Base-by-base conservation (phyloP, 2,888 invertebrate species). In the Junonia oenone region DNA sequence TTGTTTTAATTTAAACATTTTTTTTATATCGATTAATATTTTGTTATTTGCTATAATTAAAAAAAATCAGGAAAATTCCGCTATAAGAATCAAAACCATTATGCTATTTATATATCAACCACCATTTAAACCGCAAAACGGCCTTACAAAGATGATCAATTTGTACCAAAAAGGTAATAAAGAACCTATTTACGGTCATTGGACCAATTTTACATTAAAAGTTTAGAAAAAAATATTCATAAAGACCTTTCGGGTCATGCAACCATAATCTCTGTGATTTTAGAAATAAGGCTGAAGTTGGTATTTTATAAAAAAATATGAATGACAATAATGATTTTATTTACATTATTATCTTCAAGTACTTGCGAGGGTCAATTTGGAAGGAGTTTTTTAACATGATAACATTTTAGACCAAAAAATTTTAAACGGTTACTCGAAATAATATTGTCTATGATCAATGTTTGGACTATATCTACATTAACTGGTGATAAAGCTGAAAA, bases 131-230 rank as follows among this genome's bases (percentile, higher is more conserved):
- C n/a, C n/a, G n/a, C n/a, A 22, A 22, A 22, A 22, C 2, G 22
- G 22, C 22, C 22, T 22, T 22, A 22, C 22, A 22, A 22, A 22
- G 2, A 22, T 22, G 22, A 5, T 22, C 3, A 22, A 22, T n/a
- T n/a, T n/a, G n/a, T n/a, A n/a, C n/a, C n/a, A n/a, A 22, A 22
- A 22, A 22, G 22, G 17, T 17, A 17, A 45, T 51, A 45, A 51
- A 17, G 35, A 35, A 45, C 33, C 45, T 45, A 51, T 45, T 51
- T 51, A 33, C 33, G 45, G 45, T 51, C 45, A 35, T 51, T 45
- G 35, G 33, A 9, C 31, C 51, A 45, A 33, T 45, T 35, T 51
- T 33, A 45, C 45, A 51, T 31, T n/a, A n/a, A n/a, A n/a, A n/a
- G n/a, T n/a, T 35, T 31, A 51, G 45, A 43, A 45, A 15, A 49